Evolutionary conservation across 2,888 invertebrate species (phyloP), one percentile per base, ranked within the genome.

Genomic region (Heliconius erato): DNA sequence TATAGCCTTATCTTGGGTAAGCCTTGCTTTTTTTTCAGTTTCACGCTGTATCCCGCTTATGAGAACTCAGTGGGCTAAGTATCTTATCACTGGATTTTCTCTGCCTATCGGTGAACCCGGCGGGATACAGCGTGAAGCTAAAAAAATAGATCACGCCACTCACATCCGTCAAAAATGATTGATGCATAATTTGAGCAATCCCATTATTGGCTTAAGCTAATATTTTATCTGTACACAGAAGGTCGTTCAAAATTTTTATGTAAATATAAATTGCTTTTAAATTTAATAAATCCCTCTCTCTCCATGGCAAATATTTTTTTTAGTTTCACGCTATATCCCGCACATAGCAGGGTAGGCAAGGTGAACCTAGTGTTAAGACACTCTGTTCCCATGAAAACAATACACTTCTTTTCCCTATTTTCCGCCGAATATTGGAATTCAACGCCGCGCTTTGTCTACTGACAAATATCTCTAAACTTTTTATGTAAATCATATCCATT

Each of bases 1-100:
- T 49, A 72, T 72, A 72, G 19, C 28, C 3, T 71, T 82, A 84
- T 86, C 84, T 85, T 65, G 28, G 16, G 6, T 83, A 72, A 84
- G 83, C 23, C 12, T 72, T 71, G 40, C 6, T 44, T 71, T 32
- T 69, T 7, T 69, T 26, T 67, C 28, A 12, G 28, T 26, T 67
- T 67, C 67, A 67, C 16, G 16, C 28, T 67, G 14, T 67, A 28
- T 67, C 28, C 67, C 16, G 63, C n/a, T 54, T 23, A 63, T n/a
- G n/a, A 6, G 49, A 49, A 11, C 6, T 19, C 5, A 16, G 5
- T 49, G 49, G 6, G 23, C 59, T 7, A 7, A n/a, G 9, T 63
- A n/a, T 3, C 3, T n/a, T 12, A 63, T 4, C 11, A 11, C n/a
- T n/a, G 23, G 23, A 11, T 63, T 63, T n/a, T n/a, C 23, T 63